Evolutionary conservation across 2,113 vertebrate species (phyloP), one percentile per base, ranked within the genome.

Genomic region (Bujurquina vittata): DNA sequence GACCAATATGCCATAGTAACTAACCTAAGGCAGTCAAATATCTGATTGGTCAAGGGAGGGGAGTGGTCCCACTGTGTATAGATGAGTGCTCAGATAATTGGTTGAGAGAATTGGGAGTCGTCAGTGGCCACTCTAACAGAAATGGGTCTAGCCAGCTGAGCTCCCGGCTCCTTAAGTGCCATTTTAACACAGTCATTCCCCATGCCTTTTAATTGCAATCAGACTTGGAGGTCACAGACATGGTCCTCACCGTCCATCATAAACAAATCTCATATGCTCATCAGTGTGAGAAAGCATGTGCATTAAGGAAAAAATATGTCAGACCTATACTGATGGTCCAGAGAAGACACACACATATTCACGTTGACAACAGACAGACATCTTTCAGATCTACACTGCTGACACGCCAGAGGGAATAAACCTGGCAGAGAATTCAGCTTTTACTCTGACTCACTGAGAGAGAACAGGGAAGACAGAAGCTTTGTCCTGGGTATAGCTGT

Each of bases 11-110:
- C 75, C 65, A 81, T 85, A 40, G 85, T 69, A 84, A 80, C 84
- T 92, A 89, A 92, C 89, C 91, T 87, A 87, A 77, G 91, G 92
- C 93, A 83, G 88, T 92, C 61, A 35, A 54, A 61, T 88, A 77
- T 87, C 81, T 92, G 88, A 94, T 91, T 94, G 93, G 91, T 87
- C 83, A 83, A 87, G 84, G 84, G 85, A 92, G 77, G 84, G 92
- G 88, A 90, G 89, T 90, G 84, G 82, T 81, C 90, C 92, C 62
- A 43, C 84, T 89, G 92, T 88, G 94, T 91, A 90, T 89, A 90
- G 90, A 93, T 90, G 91, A 93, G 90, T 90, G 87, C 92, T 92
- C 85, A 90, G 90, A 92, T 95, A 95, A 94, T 93, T 93, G 94
- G 91, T 89, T 88, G 89, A 91, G 91, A 92, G 91, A 92, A 94